Conservation (phyloP, 2,113 vertebrate genomes). For the Gallinago media region DNA sequence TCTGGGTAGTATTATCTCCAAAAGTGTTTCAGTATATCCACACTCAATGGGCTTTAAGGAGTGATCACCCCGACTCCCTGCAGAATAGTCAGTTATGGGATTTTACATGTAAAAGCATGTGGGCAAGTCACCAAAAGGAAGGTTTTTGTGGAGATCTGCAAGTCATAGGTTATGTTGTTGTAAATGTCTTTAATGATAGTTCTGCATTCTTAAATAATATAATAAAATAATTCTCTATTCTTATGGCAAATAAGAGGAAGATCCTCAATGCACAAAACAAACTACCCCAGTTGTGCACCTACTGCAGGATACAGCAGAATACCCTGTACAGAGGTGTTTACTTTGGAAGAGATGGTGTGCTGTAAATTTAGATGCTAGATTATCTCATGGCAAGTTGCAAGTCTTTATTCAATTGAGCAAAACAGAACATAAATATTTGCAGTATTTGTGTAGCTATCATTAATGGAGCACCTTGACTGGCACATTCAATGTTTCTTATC, state of each 20-base stretch:
- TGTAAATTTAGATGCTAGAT: background rate
- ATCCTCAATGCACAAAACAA: background rate
- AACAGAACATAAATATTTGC: background rate
- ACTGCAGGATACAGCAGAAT: background rate
- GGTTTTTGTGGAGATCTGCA: background rate
- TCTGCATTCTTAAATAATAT: too few species aligned
- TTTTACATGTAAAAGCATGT: background rate
- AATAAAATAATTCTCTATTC: background rate
- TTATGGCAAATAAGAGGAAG: background rate
- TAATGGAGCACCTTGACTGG: background rate
- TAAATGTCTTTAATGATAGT: background rate
- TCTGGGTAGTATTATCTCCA: background rate
- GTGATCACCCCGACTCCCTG: background rate
- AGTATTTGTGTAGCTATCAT: background rate
- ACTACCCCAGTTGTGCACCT: background rate
- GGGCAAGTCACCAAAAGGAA: background rate
- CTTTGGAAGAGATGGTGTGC: background rate
- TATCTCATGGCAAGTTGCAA: background rate
- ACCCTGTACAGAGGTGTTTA: background rate
- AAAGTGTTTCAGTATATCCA: background rate
- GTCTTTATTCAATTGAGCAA: background rate
- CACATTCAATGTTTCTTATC: background rate
- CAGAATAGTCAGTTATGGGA: background rate
- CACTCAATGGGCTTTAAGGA: background rate
- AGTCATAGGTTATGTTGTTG: background rate